Percentiles rank a stretch among this genome's conserved stretches.
Conservation (phyloP, 2,113 vertebrate genomes). For the Motacilla alba region DNA sequence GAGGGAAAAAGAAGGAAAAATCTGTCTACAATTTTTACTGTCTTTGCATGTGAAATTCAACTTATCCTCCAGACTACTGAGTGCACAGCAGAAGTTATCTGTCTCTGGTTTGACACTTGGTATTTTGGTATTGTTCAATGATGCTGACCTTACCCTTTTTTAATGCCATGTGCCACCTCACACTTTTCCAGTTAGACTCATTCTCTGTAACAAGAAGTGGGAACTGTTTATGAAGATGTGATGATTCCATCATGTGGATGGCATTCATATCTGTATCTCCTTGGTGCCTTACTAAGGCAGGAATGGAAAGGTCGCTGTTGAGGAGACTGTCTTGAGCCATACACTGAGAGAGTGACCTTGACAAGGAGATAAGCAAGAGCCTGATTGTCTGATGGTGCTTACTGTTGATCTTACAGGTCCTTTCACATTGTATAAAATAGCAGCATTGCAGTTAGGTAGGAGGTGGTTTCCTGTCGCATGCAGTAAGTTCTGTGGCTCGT, state of each 20-base stretch:
- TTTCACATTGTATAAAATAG: not conserved
- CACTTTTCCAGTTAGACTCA: not conserved
- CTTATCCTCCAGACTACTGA: not conserved
- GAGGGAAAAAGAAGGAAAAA: not conserved
- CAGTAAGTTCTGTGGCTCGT: fast-evolving
- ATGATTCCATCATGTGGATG: not conserved
- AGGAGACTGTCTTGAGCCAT: not conserved
- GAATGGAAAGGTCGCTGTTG: not conserved
- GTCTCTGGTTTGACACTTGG: not conserved
- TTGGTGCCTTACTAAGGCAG: not conserved
- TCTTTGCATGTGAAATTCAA: not conserved
- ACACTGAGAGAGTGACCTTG: not conserved
- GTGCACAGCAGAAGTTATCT: not conserved
- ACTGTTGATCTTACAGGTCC: not conserved
- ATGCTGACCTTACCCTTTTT: not conserved
- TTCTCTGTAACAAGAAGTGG: not conserved
- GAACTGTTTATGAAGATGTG: not conserved
- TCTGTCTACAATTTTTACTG: not conserved
- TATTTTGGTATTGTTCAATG: not conserved
- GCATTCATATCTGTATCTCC: not conserved
- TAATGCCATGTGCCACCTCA: not conserved
- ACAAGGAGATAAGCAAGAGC: not conserved
- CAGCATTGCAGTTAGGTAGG: not conserved
- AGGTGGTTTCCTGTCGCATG: not conserved
- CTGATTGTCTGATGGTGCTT: not conserved